Base-by-base conservation (phyloP, 2,888 invertebrate genomes). In the Himalopsyche anomala region DNA sequence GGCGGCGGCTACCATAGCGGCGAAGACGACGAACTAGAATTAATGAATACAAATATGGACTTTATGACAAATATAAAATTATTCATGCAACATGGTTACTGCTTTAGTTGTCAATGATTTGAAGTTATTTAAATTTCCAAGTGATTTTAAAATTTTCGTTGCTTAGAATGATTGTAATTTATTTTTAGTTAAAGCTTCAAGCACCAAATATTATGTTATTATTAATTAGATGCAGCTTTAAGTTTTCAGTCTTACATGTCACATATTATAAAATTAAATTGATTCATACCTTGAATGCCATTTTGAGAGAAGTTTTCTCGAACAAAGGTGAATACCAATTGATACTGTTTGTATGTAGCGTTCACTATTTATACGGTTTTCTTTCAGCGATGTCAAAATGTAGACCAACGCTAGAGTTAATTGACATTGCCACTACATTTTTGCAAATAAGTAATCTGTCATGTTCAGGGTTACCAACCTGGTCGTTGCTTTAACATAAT, bases 1-100 rank as follows among this genome's bases (percentile, higher is more conserved):
- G 86, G 91, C 92, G 36, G 90, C 91, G 87, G 92, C 91, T 80
- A 92, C 89, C 89, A 91, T 86, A 90, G 92, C 92, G 90, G 93
- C 92, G 90, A 93, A 92, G 91, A 93, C 91, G 91, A 93, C 91
- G 92, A 94, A 91, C 94, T 93, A 91, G 8, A 89, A 85, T 88
- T 85, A 28, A 69, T 69, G 2, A 69, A 69, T 8, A 19, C 28
- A 19, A 28, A 28, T 28, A 28, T 28, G 28, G 28, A 2, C 2
- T 28, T 28, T 28, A 28, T 28, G 28, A 28, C 28, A 1, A 28
- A 28, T 28, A 28, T 28, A 28, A 28, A 28, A 28, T 28, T 28
- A 28, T 28, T 28, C 28, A 28, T 28, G 28, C 28, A 28, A 28
- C 0, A 28, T 28, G n/a, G n/a, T n/a, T 2, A 28, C 28, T 28